Evolutionary conservation across 2,113 vertebrate species (phyloP).

Genomic region (Meleagris gallopavo): DNA sequence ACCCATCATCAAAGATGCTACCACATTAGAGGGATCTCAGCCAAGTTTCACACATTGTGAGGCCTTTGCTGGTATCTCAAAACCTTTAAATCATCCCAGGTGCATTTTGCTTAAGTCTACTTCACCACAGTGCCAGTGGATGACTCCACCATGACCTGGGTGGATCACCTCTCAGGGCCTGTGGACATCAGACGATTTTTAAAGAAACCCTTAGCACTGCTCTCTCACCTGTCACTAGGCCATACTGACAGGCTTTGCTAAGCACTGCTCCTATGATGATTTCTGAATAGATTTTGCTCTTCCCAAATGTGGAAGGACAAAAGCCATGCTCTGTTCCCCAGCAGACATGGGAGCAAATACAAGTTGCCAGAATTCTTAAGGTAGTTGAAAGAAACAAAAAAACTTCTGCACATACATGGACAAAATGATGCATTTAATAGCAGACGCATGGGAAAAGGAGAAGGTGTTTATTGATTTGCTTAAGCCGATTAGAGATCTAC

Average conservation of each 20-base stretch:
- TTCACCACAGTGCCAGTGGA: background rate
- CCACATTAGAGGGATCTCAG: background rate
- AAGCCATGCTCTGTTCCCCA: fast-evolving
- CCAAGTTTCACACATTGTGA: background rate
- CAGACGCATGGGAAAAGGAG: background rate
- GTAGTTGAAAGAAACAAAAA: background rate
- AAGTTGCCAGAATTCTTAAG: background rate
- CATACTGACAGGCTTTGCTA: background rate
- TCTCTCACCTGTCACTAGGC: background rate
- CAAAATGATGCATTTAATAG: background rate
- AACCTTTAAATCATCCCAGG: background rate
- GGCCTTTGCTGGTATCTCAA: background rate
- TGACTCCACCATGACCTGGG: background rate
- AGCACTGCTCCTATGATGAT: background rate
- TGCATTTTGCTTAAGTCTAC: background rate
- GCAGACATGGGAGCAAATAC: background rate
- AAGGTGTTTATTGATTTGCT: background rate
- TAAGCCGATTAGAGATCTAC: background rate
- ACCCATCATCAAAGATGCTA: background rate
- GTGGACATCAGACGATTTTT: background rate
- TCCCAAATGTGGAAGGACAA: background rate
- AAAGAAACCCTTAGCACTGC: background rate
- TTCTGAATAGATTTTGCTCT: background rate
- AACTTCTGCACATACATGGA: background rate
- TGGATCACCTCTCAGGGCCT: background rate